Evolutionary conservation across 2,113 vertebrate genomes (phyloP), one percentile per base, ranked within the genome.

Genomic region (Thoracochromis brauschi): DNA sequence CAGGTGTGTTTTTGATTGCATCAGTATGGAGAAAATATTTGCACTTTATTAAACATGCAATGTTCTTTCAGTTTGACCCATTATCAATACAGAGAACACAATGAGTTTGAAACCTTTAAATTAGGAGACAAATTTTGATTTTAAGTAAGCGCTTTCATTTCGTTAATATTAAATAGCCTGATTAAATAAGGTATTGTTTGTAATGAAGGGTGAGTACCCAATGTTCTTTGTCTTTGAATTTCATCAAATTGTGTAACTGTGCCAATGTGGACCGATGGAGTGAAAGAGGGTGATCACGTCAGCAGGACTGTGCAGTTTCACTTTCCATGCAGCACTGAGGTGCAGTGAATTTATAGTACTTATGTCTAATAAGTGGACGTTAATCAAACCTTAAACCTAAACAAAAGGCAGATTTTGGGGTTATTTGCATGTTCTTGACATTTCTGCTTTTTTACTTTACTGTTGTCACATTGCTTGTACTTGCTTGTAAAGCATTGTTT

Each of bases 231-330:
- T 82, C 68, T 65, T 53, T 60, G 57, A 60, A 60, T 60, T 60
- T 60, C 57, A 78, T 78, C 16, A 21, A 29, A n/a, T 84, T 68
- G 71, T 12, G 16, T 68, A n/a, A 6, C 24, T 33, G 54, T 88
- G 80, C 45, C 60, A 7, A 24, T 63, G 53, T 58, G 53, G 53
- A 63, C 13, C 65, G 63, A 60, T 6, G 17, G 9, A 65, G 75
- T 91, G 85, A 82, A 84, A 88, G 49, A 84, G 54, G 35, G 54
- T 45, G 89, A 89, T 84, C 21, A 31, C 3, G 31, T 87, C 84
- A 87, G 88, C 83, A 87, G 80, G 88, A 54, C 90, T 90, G 88
- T 55, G 81, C 78, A 81, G 42, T 86, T 85, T 90, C 84, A 86
- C 86, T 81, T 57, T 87, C 29, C 81, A 9, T 82, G 45, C 47